Percentiles rank a stretch among this genome's conserved stretches.
These are phyloP conservation scores for Bombus cullumanus DNA, from an alignment of 1,140 invertebrate genomes.

Conservation along the genomic window DNA sequence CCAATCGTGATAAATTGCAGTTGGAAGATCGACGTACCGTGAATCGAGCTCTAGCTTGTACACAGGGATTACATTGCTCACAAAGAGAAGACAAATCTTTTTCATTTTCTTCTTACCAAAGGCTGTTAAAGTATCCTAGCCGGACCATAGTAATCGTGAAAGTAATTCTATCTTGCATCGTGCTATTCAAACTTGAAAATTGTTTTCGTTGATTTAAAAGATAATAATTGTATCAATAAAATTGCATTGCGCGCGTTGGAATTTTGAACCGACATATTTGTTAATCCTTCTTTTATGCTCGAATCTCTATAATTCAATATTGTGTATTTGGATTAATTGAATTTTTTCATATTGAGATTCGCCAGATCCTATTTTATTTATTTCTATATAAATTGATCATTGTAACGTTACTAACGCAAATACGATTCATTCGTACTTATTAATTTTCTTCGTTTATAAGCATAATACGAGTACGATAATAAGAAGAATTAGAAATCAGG, in stretches of 20 bases:
- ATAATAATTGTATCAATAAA: not conserved
- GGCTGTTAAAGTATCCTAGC: too few relatives aligned
- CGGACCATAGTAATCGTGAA: not conserved
- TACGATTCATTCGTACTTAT: too few relatives aligned
- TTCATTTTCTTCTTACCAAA: not conserved
- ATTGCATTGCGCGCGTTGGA: not conserved
- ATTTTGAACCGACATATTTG: not conserved
- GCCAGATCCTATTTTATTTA: not conserved
- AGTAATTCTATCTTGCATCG: not conserved
- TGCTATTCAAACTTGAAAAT: not conserved
- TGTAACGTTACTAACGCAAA: too few relatives aligned
- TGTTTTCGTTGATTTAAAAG: not conserved
- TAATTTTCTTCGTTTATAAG: too few relatives aligned
- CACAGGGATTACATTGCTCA: conserved; percentile 20
- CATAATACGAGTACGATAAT: too few relatives aligned
- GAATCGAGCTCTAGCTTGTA: conserved; percentile 14
- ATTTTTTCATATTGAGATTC: not conserved
- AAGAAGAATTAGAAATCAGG: too few relatives aligned
- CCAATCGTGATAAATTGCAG: conserved; percentile 23
- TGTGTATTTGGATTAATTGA: not conserved
- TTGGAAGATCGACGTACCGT: conserved; percentile 12
- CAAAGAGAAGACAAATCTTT: conserved; percentile 35
- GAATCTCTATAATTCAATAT: not conserved
- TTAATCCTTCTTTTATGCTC: not conserved
- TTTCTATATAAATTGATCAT: not conserved